These are phyloP conservation scores for Tylochromis polylepis DNA, from an alignment of 2,113 vertebrate genomes.

Conservation along the genomic window DNA sequence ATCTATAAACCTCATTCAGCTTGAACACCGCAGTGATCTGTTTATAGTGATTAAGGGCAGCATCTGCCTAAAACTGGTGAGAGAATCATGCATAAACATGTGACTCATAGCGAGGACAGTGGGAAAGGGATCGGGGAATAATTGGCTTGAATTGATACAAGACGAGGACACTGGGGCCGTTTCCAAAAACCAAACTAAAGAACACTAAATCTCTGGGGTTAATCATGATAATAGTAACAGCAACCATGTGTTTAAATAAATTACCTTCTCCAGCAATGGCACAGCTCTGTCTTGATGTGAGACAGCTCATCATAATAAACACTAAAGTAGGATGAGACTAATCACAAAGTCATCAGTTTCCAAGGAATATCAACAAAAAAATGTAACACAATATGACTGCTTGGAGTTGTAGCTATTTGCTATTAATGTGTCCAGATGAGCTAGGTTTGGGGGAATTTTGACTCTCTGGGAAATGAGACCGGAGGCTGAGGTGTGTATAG, in stretches of 20 bases:
- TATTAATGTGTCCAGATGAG: conserved; percentile 13
- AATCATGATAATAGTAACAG: conserved; percentile 40
- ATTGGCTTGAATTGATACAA: conserved; percentile 54
- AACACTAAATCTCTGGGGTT: neutral
- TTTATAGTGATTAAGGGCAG: conserved; percentile 13
- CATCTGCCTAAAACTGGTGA: neutral
- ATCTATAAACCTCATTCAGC: conserved; percentile 10
- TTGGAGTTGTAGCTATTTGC: neutral
- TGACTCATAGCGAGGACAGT: conserved; percentile 41
- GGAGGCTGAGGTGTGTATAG: neutral
- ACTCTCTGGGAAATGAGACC: neutral
- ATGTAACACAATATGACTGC: neutral
- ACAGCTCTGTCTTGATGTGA: neutral
- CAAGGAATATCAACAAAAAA: neutral
- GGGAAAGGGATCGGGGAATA: conserved; percentile 32
- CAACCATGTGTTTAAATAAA: conserved; percentile 56
- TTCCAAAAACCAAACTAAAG: conserved; percentile 20
- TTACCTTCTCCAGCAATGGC: conserved; percentile 2
- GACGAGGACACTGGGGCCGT: conserved; percentile 13
- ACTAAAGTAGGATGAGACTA: neutral
- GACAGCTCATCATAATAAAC: conserved; percentile 48
- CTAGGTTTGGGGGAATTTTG: conserved; percentile 4
- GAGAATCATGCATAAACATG: conserved; percentile 37
- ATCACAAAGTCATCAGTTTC: neutral
- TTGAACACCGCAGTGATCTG: conserved; percentile 12